Conservation (phyloP, 2,888 invertebrate genomes). For the Hypolimnas misippus region DNA sequence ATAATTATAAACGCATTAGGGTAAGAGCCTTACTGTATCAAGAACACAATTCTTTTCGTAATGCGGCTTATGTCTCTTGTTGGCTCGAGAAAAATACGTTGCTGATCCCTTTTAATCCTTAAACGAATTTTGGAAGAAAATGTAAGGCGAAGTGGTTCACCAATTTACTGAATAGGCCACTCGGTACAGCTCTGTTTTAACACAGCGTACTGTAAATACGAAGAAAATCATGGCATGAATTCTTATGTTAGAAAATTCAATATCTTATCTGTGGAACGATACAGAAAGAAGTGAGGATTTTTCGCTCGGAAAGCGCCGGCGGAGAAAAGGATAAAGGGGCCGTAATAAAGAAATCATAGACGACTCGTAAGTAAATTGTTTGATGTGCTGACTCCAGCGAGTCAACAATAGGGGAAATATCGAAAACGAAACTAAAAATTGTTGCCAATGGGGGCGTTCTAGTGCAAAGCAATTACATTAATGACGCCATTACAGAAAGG, state of each 20-base stretch:
- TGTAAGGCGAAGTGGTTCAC: conserved; percentile 3
- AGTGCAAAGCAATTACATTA: conserved; percentile 64
- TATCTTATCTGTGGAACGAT: conserved; percentile 63
- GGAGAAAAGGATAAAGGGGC: conserved; percentile 67
- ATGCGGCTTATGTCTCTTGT: conserved; percentile 51
- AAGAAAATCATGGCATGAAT: conserved; percentile 58
- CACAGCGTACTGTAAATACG: conserved; percentile 57
- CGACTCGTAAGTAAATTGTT: conserved; percentile 68
- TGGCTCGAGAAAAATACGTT: conserved; percentile 51
- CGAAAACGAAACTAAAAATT: conserved; percentile 50
- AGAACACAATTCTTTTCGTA: conserved; percentile 44
- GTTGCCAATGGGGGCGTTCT: conserved; percentile 49
- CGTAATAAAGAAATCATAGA: conserved; percentile 76
- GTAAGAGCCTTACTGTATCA: conserved; percentile 59
- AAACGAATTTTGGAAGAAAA: conserved; percentile 13
- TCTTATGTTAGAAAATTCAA: conserved; percentile 76
- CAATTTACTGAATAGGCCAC: conserved; percentile 65
- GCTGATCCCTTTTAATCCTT: conserved; percentile 54
- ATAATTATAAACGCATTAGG: conserved; percentile 81
- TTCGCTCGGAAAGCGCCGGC: conserved; percentile 41
- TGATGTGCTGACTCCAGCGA: conserved; percentile 61
- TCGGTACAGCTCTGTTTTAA: conserved; percentile 57
- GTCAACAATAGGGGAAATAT: conserved; percentile 47
- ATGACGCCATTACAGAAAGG: conserved; percentile 62
- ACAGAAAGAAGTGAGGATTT: conserved; percentile 42